Evolutionary conservation across 1,140 invertebrate genomes (phyloP), one percentile per base, ranked within the genome.

Genomic region (Scaptomyza montana): DNA sequence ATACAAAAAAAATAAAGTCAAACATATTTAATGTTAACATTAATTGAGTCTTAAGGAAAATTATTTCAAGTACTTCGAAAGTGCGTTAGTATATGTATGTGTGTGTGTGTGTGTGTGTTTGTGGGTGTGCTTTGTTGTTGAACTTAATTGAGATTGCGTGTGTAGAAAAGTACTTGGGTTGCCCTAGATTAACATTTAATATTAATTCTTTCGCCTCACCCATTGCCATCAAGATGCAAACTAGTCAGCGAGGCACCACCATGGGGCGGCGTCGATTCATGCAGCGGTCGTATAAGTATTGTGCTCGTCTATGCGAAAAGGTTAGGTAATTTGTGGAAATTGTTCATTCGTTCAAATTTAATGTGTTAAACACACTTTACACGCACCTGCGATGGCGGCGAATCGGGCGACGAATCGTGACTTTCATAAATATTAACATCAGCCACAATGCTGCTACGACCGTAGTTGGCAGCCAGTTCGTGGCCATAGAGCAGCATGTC

Each of bases 341-440:
- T 43, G n/a, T n/a, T n/a, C 12, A n/a, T 16, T 1, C 25, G 19
- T 28, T 7, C 7, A n/a, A 4, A 9, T 21, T 57, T 28, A 28
- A 53, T 36, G 33, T 25, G n/a, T 36, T 36, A n/a, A n/a, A 7
- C 13, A 0, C 7, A 19, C 16, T 43, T 9, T 21, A 19, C 16
- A 62, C 77, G n/a, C 50, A 92, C 91, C 64, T 92, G 91, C 10
- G 91, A 92, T 47, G 90, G 89, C 10, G 91, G 91, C 1, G 91
- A 92, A 56, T 92, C 91, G 0, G 91, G 91, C 13, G 91, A 91
- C 7, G 84, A 90, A 46, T 91, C 91, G 25, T 82, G 78, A 65
- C 87, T 89, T 57, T 91, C 91, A 59, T 65, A 91, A 19, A 92
- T 85, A 76, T 90, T 90, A 0, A 91, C 82, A 77, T 92, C 90